These are phyloP conservation scores for silkworm (Bombyx mori) DNA, from an alignment of 1,140 invertebrate species.

Conservation along the genomic window ASM3026992v2 NC_085129.1:370001-370500, in stretches of 20 bases:
- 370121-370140: background rate
- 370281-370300: conserved; percentile 4
- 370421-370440: no score
- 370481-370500: conserved; percentile 14
- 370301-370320: conserved; percentile 4
- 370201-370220: no score
- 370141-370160: background rate
- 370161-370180: background rate
- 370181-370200: no score
- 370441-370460: background rate
- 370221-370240: no score
- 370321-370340: conserved; percentile 10
- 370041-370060: background rate
- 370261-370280: no score
- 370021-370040: background rate
- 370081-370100: background rate
- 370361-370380: conserved; percentile 12
- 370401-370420: background rate
- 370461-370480: conserved; percentile 1
- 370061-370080: background rate
- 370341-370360: conserved; percentile 21
- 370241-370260: no score
- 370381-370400: conserved; percentile 28
- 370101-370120: background rate
- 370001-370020: background rate